Conservation (phyloP, 2,113 vertebrate genomes). For the Eclectus roratus region DNA sequence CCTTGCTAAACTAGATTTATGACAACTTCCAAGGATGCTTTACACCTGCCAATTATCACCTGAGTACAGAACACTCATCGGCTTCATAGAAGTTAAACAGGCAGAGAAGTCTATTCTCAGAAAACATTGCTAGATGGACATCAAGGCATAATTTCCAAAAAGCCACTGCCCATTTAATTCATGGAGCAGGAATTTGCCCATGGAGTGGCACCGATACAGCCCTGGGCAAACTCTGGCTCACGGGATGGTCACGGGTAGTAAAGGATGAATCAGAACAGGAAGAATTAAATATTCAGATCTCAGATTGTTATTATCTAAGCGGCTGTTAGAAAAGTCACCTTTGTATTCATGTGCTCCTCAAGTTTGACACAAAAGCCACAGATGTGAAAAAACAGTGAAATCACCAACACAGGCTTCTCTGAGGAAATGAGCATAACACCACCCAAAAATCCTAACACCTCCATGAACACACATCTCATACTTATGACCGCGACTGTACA, state of each 20-base stretch:
- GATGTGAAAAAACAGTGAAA: background rate
- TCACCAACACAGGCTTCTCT: background rate
- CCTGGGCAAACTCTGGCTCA: background rate
- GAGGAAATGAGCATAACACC: fast-evolving
- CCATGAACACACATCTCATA: background rate
- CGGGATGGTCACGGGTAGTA: background rate
- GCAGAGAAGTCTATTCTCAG: background rate
- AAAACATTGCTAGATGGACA: background rate
- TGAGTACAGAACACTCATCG: fast-evolving
- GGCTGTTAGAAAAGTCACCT: background rate
- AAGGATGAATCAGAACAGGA: background rate
- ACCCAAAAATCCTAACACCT: background rate
- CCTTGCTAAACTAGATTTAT: background rate
- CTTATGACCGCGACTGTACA: background rate
- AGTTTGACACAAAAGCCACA: background rate
- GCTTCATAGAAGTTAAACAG: background rate
- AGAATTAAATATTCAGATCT: background rate
- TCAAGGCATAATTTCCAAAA: background rate
- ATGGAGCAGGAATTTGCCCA: background rate
- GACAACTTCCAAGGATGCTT: background rate
- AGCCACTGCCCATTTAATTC: background rate
- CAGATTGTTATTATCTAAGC: background rate
- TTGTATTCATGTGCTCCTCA: background rate
- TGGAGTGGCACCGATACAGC: background rate
- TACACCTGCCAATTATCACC: background rate